Conservation (phyloP, 2,888 invertebrate species). For the Tinea semifulvella region DNA sequence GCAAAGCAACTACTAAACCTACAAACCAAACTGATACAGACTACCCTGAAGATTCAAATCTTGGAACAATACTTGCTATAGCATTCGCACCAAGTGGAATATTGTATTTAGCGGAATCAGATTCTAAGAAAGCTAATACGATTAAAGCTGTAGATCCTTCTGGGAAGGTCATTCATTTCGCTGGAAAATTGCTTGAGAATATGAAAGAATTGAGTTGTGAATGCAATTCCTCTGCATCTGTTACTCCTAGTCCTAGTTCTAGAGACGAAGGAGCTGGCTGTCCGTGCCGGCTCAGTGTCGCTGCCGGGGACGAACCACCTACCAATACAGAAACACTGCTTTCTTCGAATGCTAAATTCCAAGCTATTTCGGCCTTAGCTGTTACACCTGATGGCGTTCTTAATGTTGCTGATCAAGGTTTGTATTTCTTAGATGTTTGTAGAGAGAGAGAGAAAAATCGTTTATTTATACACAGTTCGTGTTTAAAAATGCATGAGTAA, state of each 20-base stretch:
- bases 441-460: too few species aligned
- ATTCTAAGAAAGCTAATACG: constrained; percentile 84
- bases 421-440: constrained; percentile 27
- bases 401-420: constrained; percentile 94
- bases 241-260: constrained; percentile 41
- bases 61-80: constrained; percentile 89
- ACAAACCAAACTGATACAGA: constrained; percentile 56
- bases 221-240: constrained; percentile 66
- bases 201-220: constrained; percentile 65
- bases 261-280: constrained; percentile 52
- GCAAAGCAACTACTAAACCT: constrained; percentile 45
- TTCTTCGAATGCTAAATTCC: constrained; percentile 91
- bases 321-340: constrained; percentile 86
- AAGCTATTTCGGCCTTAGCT: constrained; percentile 87
- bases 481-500: too few species aligned
- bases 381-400: constrained; percentile 96
- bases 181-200: constrained; percentile 82
- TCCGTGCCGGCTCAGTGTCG: constrained; percentile 60
- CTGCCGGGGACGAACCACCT: constrained; percentile 70
- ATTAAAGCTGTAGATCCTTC: constrained; percentile 88
- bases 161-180: constrained; percentile 90
- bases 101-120: constrained; percentile 92
- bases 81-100: constrained; percentile 93
- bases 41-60: constrained; percentile 71
- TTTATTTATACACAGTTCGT: too few species aligned